Base-by-base conservation (phyloP, 2,888 invertebrate genomes). In the Ferdinandea cuprea region DNA sequence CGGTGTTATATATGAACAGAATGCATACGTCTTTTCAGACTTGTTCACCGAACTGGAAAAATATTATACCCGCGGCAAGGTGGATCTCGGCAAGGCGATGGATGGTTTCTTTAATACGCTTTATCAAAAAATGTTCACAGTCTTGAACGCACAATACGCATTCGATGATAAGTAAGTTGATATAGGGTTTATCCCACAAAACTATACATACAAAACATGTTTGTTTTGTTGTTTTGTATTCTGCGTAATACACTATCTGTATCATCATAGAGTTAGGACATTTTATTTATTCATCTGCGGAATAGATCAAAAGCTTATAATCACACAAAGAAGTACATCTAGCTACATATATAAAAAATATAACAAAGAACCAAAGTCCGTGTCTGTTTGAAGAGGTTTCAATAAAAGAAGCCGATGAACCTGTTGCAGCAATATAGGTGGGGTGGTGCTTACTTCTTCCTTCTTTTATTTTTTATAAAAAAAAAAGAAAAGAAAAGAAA, bases 51-150 rank as follows among this genome's bases (percentile, higher is more conserved):
- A 98, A 88, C 92, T 99, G 86, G 97, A 98, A 90, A 94, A 94
- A 88, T 99, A 98, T 91, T 98, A 98, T 92, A 93, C 93, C 11
- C 94, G 94, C 76, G 98, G 98, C 48, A 94, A 96, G 89, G 94
- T 96, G 63, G 95, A 97, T 89, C 93, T 99, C 78, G 94, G 95
- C 71, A 95, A 95, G 84, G 95, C 96, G 85, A 95, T 99, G 95
- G 97, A 98, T 88, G 94, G 94, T 86, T 99, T 99, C 93, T 99
- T 99, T 92, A 95, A 95, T 86, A 95, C 95, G 13, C 93, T 99
- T 37, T 97, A 98, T 91, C 96, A 98, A 92, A 96, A 96, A 91
- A 98, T 99, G 98, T 98, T 98, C 92, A 95, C 95, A 15, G 98
- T 98, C 52, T 93, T 98, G 87, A 98, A 99, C 91, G 93, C 95